Percentiles rank a stretch among this genome's conserved stretches.
phyloP scores from a whole-genome alignment of 2,113 vertebrate genomes.

The Butorides virescens region DNA sequence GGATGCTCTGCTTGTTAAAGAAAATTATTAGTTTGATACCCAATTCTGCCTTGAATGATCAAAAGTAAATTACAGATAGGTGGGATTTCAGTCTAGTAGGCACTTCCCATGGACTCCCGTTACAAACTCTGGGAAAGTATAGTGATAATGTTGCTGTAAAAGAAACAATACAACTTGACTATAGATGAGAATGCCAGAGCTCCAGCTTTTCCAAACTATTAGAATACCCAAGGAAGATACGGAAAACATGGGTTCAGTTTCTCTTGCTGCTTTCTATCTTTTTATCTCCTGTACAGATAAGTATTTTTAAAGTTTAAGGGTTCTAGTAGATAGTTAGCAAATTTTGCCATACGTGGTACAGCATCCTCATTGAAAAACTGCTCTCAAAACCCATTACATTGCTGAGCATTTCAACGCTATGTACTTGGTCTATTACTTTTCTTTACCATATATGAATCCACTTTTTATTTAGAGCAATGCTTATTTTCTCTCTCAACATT shows the following conservation, averaged over 20 bases:
- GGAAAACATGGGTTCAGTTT: background rate
- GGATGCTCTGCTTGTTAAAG: background rate
- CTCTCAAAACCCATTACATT: background rate
- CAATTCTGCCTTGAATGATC: background rate
- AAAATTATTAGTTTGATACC: background rate
- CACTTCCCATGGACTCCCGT: background rate
- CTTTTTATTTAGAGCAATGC: background rate
- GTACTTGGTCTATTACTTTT: background rate
- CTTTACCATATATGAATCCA: background rate
- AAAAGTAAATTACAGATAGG: background rate
- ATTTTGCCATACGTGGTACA: background rate
- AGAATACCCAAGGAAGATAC: background rate
- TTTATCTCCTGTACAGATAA: background rate
- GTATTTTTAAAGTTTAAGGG: background rate
- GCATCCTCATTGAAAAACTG: background rate
- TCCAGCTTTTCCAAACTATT: background rate
- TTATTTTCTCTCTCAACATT: background rate
- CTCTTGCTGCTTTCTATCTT: background rate
- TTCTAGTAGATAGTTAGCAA: background rate
- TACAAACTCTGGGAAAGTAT: background rate
- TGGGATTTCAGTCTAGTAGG: background rate
- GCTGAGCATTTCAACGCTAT: background rate
- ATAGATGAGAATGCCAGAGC: background rate
- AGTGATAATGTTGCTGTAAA: background rate
- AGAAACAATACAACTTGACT: background rate